Evolutionary conservation across 2,888 invertebrate genomes (phyloP).

Genomic region (Drosophila setosimentum): DNA sequence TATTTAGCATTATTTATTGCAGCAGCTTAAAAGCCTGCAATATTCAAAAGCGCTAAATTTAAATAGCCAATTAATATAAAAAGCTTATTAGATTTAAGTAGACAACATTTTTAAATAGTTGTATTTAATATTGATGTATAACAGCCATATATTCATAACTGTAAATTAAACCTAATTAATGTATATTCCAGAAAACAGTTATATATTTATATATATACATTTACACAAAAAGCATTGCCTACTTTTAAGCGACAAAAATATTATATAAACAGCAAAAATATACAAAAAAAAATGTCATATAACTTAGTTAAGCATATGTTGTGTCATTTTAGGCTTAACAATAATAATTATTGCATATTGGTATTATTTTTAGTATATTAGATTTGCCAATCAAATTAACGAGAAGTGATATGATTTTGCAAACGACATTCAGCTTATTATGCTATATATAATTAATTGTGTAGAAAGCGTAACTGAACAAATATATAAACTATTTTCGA

Average conservation of each 20-base stretch:
- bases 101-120: neutral
- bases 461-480: neutral
- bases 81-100: neutral
- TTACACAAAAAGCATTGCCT: neutral
- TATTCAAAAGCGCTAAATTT: neutral
- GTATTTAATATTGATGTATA: rapidly evolving
- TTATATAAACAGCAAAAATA: neutral
- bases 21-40: conserved; percentile 16
- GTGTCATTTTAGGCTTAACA: conserved; percentile 14
- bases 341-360: neutral
- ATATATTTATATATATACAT: neutral
- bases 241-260: conserved; percentile 2
- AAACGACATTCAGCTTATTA: neutral
- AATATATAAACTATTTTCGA: neutral
- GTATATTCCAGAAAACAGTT: neutral
- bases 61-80: neutral
- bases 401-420: rapidly evolving
- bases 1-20: neutral
- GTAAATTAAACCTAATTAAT: neutral
- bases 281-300: too few species aligned
- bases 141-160: neutral
- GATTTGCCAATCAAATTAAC: neutral
- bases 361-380: neutral
- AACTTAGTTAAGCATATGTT: neutral
- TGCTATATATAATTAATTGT: neutral